A percentile compares a stretch with the other conserved stretches of the same genome.
These are phyloP conservation scores for Clusia tigrina DNA, from an alignment of 2,888 invertebrate genomes.

Conservation along the genomic window DNA sequence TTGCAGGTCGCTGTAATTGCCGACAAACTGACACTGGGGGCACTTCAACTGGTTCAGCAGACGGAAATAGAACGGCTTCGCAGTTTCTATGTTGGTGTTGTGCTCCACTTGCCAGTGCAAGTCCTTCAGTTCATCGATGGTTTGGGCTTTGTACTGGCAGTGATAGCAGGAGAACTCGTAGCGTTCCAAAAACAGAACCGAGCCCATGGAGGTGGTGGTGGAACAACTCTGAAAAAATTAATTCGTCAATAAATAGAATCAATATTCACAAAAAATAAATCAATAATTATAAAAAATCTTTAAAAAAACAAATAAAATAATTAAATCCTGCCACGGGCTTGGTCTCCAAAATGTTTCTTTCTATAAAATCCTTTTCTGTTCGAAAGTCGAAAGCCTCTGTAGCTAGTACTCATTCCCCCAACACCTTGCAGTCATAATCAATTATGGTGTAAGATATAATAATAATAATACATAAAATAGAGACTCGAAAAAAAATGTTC, in stretches of 20 bases:
- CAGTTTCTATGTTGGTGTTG: conserved; percentile 28
- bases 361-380: too few species aligned
- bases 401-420: too few species aligned
- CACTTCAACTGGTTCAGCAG: conserved; percentile 48
- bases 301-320: background rate
- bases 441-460: too few species aligned
- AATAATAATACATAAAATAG: too few species aligned
- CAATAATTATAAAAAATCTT: too few species aligned
- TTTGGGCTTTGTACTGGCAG: conserved; percentile 41
- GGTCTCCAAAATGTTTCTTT: too few species aligned
- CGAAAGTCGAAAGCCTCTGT: too few species aligned
- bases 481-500: too few species aligned
- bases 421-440: too few species aligned
- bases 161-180: conserved; percentile 47
- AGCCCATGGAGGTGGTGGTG: background rate
- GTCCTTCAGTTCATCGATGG: conserved; percentile 39
- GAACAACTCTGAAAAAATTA: background rate
- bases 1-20: conserved; percentile 42
- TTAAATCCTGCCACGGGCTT: background rate
- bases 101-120: conserved; percentile 45
- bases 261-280: too few species aligned
- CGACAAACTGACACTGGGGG: conserved; percentile 44
- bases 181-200: conserved; percentile 12
- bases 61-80: conserved; percentile 52
- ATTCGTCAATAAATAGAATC: too few species aligned